Conservation (phyloP, 2,888 invertebrate genomes). For the Cephus rjabovi region DNA sequence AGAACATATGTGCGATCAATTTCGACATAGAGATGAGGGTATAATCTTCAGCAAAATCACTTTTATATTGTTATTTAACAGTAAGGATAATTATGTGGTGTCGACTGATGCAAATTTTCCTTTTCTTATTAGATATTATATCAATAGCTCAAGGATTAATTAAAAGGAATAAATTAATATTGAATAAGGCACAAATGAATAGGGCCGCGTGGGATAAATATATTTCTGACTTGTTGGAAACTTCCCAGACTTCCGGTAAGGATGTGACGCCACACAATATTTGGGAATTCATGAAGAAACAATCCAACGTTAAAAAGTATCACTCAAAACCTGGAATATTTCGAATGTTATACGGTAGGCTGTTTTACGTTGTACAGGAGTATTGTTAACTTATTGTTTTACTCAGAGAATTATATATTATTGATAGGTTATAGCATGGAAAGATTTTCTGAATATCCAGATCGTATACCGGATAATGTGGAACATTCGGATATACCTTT, state of each 20-base stretch:
- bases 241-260: constrained; percentile 10
- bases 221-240: constrained; percentile 29
- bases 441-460: constrained; percentile 23
- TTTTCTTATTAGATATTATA: constrained; percentile 33
- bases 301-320: constrained; percentile 24
- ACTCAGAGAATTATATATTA: neutral
- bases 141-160: constrained; percentile 35
- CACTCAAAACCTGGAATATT: constrained; percentile 33
- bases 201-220: constrained; percentile 42
- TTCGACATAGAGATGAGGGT: constrained; percentile 44
- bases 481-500: constrained; percentile 25
- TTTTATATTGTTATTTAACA: neutral
- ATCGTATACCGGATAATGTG: constrained; percentile 20
- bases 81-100: neutral
- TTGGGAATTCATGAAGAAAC: constrained; percentile 22
- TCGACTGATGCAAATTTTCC: neutral
- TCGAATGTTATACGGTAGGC: constrained; percentile 37
- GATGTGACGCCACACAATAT: constrained; percentile 28
- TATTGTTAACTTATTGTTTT: neutral
- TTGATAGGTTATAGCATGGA: constrained; percentile 29
- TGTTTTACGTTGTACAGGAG: neutral
- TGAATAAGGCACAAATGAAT: constrained; percentile 34
- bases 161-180: constrained; percentile 24
- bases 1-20: constrained; percentile 35
- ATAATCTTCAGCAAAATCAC: neutral